phyloP scores from a whole-genome alignment of 2,113 vertebrate species.

The Mastomys coucha region DNA sequence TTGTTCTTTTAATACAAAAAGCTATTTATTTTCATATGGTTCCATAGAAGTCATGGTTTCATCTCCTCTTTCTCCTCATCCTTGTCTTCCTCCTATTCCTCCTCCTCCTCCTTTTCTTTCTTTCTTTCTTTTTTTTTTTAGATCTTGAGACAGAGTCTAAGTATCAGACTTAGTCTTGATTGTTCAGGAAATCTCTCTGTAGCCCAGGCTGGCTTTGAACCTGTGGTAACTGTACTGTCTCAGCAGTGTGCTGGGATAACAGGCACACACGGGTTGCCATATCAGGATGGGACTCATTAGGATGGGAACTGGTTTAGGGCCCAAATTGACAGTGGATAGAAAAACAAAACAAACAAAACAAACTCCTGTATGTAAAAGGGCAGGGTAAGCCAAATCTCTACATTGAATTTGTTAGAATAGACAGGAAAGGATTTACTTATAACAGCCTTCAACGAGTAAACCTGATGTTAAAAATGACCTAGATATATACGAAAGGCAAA shows the following conservation, averaged over 20 bases:
- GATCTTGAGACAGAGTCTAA: neutral
- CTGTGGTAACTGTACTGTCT: neutral
- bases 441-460: slow-evolving; percentile 18
- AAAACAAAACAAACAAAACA: neutral
- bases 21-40: neutral
- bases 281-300: neutral
- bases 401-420: neutral
- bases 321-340: slow-evolving; percentile 41
- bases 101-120: neutral
- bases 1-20: slow-evolving; percentile 43
- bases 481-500: slow-evolving; percentile 16
- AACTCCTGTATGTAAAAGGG: slow-evolving; percentile 44
- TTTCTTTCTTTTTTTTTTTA: neutral
- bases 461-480: slow-evolving; percentile 57
- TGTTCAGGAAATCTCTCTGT: neutral
- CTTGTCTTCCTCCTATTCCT: neutral
- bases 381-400: slow-evolving; percentile 45
- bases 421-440: slow-evolving; percentile 22
- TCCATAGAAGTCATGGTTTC: slow-evolving; percentile 23
- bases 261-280: neutral
- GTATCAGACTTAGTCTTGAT: neutral
- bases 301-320: slow-evolving; percentile 27
- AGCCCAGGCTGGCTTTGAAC: neutral
- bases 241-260: neutral
- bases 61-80: neutral